Conservation (phyloP, 64 coral and sea anemone species). For the Porites australiensis region DNA sequence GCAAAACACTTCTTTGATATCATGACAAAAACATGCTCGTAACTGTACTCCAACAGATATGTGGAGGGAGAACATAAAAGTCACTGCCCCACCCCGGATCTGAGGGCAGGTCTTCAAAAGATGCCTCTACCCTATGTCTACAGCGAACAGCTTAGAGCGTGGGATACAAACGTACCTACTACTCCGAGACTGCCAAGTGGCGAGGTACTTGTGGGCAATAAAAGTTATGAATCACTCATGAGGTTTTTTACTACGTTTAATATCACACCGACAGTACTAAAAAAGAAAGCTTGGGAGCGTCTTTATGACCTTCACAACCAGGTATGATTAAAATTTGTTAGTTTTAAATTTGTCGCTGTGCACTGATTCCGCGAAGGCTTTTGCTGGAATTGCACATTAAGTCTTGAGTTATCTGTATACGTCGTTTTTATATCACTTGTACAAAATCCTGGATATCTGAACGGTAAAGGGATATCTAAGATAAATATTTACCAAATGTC, state of each 20-base stretch:
- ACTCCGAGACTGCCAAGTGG: slow-evolving; percentile 57
- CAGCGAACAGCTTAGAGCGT: not conserved
- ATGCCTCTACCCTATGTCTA: slow-evolving; percentile 81
- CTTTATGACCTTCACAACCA: slow-evolving; percentile 44
- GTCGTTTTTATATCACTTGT: too few species aligned
- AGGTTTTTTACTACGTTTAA: slow-evolving; percentile 81
- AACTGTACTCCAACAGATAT: slow-evolving; percentile 38
- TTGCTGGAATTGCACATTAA: too few species aligned
- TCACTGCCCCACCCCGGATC: slow-evolving; percentile 49
- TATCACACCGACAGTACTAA: slow-evolving; percentile 65
- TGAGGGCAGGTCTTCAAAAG: slow-evolving; percentile 78
- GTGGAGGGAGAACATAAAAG: slow-evolving; percentile 54
- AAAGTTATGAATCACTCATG: slow-evolving; percentile 54
- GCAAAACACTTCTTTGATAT: too few species aligned
- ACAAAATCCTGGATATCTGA: too few species aligned
- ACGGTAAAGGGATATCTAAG: too few species aligned
- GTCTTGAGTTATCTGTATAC: too few species aligned
- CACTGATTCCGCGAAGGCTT: too few species aligned
- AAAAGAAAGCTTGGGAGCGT: slow-evolving; percentile 14
- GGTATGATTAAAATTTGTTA: not conserved
- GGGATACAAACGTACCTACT: not conserved
- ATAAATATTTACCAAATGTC: too few species aligned
- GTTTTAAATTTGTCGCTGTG: not conserved
- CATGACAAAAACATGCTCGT: too few species aligned
- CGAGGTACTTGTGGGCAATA: slow-evolving; percentile 52